Conservation (phyloP, 2,888 invertebrate species). For the Leucania comma region DNA sequence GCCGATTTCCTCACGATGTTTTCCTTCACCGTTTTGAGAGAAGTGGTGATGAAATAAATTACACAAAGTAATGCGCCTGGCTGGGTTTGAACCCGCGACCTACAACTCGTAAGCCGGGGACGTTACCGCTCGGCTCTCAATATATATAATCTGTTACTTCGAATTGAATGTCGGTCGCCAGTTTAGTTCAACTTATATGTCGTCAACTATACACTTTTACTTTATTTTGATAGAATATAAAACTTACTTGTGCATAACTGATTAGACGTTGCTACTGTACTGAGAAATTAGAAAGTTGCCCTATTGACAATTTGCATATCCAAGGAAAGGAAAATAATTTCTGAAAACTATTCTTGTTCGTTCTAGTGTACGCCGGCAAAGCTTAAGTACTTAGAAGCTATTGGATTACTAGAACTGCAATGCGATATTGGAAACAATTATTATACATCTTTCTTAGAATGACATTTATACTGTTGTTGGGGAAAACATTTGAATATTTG, state of each 20-base stretch:
- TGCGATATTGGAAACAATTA: slow-evolving; percentile 45
- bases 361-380: slow-evolving; percentile 25
- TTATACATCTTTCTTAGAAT: slow-evolving; percentile 40
- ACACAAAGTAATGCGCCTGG: no score
- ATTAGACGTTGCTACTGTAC: background rate
- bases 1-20: no score
- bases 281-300: background rate
- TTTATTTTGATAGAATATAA: background rate
- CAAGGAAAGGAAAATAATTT: slow-evolving; percentile 17
- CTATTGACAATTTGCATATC: slow-evolving; percentile 4
- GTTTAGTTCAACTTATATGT: no score
- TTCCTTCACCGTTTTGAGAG: no score
- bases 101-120: no score
- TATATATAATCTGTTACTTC: no score
- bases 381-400: slow-evolving; percentile 46
- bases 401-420: slow-evolving; percentile 48
- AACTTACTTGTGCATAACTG: background rate
- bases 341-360: slow-evolving; percentile 20
- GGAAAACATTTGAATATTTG: slow-evolving; percentile 3
- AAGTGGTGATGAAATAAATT: no score
- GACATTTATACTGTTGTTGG: slow-evolving; percentile 23
- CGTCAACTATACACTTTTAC: no score
- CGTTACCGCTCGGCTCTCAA: no score
- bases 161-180: no score
- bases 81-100: no score